Base-by-base conservation (phyloP, 2,797 vertebrate genomes). In the Leucoraja ocellata region DNA sequence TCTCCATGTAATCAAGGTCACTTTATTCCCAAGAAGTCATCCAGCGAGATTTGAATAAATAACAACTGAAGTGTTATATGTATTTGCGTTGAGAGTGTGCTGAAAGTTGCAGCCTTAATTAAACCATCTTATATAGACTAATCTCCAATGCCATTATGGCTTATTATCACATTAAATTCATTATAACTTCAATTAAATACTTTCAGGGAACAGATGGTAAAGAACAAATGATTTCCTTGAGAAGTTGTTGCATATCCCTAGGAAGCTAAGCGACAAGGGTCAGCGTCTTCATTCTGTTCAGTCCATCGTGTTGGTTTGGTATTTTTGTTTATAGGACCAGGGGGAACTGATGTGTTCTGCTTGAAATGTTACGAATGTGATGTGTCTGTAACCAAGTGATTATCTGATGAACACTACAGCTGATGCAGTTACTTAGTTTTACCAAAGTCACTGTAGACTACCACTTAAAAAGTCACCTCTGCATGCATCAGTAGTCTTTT, bases 61-160 rank as follows among this genome's bases (percentile, higher is more conserved):
- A 54, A 54, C 39, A 76, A 92, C 71, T 54, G 39, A 92, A 92
- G 90, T 76, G 90, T 74, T 54, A 54, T 25, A 92, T 73, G 23
- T 54, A 74, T 92, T 92, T 91, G 71, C 11, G 90, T 73, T 92
- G 90, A 92, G 90, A 74, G 23, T 71, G 46, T 74, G 84, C 84
- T 25, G 36, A 73, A 92, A 76, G 65, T 92, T 92, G 71, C 90
- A 76, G 71, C 21, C 46, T 92, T 92, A 92, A 92, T 92, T 92
- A 92, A 92, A 28, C 71, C 68, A 76, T 68, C 36, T 54, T 92
- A 92, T 92, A 54, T 76, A 92, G 68, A 28, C 71, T 28, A 76
- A 92, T 92, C 90, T 92, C 90, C 36, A 76, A 74, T 92, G 90
- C 90, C 71, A 92, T 92, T 92, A 74, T 92, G 71, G 90, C 73